Evolutionary conservation across 2,888 invertebrate species (phyloP).

Genomic region (Fragum sueziense): DNA sequence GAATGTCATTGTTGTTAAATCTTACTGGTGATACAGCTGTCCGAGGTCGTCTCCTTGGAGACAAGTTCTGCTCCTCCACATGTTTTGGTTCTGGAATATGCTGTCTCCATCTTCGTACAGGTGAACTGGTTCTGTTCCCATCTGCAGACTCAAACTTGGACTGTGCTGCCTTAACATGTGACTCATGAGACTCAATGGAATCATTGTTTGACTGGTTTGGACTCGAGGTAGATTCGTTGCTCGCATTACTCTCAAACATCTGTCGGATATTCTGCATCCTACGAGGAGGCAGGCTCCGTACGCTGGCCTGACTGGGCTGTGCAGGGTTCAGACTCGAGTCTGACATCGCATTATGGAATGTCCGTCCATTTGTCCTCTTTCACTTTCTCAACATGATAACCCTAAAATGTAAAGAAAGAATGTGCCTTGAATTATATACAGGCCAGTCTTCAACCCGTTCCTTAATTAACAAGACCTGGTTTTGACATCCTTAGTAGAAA

Average conservation of each 20-base stretch:
- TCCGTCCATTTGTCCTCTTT: background rate
- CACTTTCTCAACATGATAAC: too few species aligned
- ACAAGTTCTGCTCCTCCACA: slow-evolving; percentile 2
- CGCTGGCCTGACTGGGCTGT: slow-evolving; percentile 43
- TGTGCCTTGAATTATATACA: too few species aligned
- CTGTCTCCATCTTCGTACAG: slow-evolving; percentile 23
- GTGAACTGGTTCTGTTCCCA: slow-evolving; percentile 2
- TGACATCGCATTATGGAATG: background rate
- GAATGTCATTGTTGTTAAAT: slow-evolving; percentile 15
- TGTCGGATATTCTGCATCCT: slow-evolving; percentile 68
- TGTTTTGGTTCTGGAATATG: slow-evolving; percentile 35
- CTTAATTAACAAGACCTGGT: too few species aligned
- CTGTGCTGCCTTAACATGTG: slow-evolving; percentile 15
- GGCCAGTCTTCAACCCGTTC: too few species aligned
- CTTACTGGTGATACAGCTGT: slow-evolving; percentile 39
- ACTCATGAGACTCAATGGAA: background rate
- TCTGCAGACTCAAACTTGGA: slow-evolving; percentile 23
- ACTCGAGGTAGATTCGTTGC: slow-evolving; percentile 5
- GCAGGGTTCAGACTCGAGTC: background rate
- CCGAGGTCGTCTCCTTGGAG: slow-evolving; percentile 32
- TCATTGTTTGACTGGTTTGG: background rate
- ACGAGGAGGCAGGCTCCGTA: slow-evolving; percentile 70
- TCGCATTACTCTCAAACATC: slow-evolving; percentile 60
- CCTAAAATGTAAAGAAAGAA: too few species aligned
- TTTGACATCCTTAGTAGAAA: too few species aligned